Evolutionary conservation across 2,113 vertebrate genomes (phyloP), one percentile per base, ranked within the genome.

Genomic region (Pluvialis apricaria): DNA sequence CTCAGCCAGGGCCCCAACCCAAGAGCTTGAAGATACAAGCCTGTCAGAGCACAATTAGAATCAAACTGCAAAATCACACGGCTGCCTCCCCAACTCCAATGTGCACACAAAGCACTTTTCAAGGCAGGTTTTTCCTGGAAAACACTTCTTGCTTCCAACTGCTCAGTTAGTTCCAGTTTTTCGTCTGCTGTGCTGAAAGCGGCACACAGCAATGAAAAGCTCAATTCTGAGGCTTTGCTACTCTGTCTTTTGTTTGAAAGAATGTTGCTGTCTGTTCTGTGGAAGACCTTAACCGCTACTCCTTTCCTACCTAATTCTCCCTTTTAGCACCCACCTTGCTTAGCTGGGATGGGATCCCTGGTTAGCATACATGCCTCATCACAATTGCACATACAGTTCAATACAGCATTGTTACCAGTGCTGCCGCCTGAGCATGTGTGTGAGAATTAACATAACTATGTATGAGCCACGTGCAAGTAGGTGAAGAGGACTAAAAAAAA

Each of bases 121-220:
- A 85, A 62, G 49, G 34, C 54, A 91, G 42, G 24, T 57, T 92
- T 92, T 95, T 92, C 76, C 76, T 91, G 83, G 86, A 88, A 95
- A 93, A 86, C 62, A 40, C 29, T 51, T 88, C 58, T 32, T 61
- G 45, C 42, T 82, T 90, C 72, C 83, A 97, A 13, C 60, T 78
- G n/a, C 38, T 69, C 22, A 32, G 32, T 72, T 40, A 78, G 51
- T 32, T 86, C 68, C 60, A 90, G 28, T 79, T 89, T 92, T 81
- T 61, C 66, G 69, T 60, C 38, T 31, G 13, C 10, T 69, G 38
- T 69, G 26, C 54, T 88, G 75, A 72, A 87, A 89, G 26, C 32
- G n/a, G 47, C 38, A 71, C 1, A 0, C 10, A 79, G 52, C 51
- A 61, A 65, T 12, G 52, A 88, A 76, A 86, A 79, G 51, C 70